Evolutionary conservation across 1,140 invertebrate genomes (phyloP), one percentile per base, ranked within the genome.

Genomic region (Drosophila mauritiana): DNA sequence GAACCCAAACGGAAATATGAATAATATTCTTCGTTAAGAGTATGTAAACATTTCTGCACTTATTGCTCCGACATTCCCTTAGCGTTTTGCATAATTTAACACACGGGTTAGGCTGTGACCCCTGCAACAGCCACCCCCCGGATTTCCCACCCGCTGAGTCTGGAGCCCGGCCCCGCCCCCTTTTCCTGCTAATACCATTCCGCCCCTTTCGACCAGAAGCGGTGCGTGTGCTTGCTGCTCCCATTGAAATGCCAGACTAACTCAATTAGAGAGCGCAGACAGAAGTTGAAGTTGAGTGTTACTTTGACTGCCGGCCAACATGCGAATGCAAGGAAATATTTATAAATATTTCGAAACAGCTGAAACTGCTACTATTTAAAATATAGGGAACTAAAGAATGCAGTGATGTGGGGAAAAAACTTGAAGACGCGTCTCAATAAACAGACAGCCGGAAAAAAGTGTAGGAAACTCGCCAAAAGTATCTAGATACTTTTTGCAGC

Each of bases 191-290:
- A 64, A 67, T 67, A 51, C 59, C 46, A 68, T 68, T 51, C 64
- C 64, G 43, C 55, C 36, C 64, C 36, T 48, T 46, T 42, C 59
- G 61, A 51, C 64, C 64, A 67, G 59, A 51, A 68, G 54, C 34
- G 69, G 62, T 63, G 69, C 69, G 57, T 74, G 58, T 73, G 43
- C 20, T 51, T 17, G 67, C 61, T 68, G 46, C 64, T 68, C 61
- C 55, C 69, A 73, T 73, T 70, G 67, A 59, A 72, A 59, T 27
- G 73, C 73, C 73, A 75, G 73, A 75, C 73, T 67, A 75, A 75
- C 73, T 75, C 73, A 75, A 75, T 75, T 75, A 75, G 73, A 52
- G 53, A 67, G 54, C 53, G 72, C 73, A 75, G 73, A 75, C 73
- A 75, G 73, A 65, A 65, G 64, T 64, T 49, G 61, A 65, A 62